A percentile compares a stretch with the other conserved stretches of the same genome.
Conservation (phyloP, 2,888 invertebrate species). For the Belgica antarctica region DNA sequence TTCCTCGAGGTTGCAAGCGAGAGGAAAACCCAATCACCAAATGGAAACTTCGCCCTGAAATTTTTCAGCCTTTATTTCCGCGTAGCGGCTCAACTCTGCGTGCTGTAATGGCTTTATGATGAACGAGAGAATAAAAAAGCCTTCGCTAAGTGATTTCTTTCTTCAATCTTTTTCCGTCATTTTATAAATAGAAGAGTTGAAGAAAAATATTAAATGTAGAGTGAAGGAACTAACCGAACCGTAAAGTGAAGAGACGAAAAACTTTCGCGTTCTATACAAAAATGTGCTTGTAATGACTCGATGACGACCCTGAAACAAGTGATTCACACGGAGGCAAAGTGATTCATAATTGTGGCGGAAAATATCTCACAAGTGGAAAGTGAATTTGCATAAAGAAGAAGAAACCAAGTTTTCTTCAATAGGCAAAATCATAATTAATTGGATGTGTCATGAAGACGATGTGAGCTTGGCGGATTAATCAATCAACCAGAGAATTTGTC, state of each 20-base stretch:
- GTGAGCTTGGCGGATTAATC: constrained; percentile 5
- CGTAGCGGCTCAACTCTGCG: not conserved
- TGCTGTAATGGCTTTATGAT: constrained; percentile 16
- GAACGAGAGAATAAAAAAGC: not conserved
- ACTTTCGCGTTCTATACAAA: not conserved
- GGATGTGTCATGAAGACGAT: not conserved
- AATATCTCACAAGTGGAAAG: not conserved
- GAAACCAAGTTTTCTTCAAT: not conserved
- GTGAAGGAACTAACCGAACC: not conserved
- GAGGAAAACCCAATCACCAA: constrained; percentile 14
- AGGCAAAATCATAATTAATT: not conserved
- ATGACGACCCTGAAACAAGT: constrained; percentile 16
- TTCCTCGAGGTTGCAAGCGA: not conserved
- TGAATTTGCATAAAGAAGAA: constrained; percentile 5
- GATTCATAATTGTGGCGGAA: not conserved
- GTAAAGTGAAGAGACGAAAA: not conserved
- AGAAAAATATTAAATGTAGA: not conserved
- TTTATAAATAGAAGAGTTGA: constrained; percentile 13
- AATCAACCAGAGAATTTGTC: constrained; percentile 20
- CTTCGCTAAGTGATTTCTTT: constrained; percentile 11
- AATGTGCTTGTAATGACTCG: constrained; percentile 26
- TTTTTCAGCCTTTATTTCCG: not conserved
- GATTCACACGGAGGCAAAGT: not conserved
- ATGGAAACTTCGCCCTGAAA: constrained; percentile 16
- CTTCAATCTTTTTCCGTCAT: not conserved